These are phyloP conservation scores for Scaptomyza flava DNA, from an alignment of 2,888 invertebrate genomes.

Conservation along the genomic window DNA sequence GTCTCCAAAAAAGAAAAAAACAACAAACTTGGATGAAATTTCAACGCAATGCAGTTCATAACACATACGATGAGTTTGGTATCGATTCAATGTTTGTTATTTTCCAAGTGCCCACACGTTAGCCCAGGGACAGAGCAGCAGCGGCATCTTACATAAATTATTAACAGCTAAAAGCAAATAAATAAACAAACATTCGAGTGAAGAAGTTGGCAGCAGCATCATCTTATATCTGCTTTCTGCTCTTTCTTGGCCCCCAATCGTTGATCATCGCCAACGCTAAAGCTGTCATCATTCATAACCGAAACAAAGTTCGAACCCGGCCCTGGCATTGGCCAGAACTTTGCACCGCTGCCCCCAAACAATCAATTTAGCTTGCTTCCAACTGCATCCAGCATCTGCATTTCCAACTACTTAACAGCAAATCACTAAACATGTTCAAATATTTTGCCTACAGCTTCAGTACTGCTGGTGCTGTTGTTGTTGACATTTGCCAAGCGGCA, in stretches of 20 bases:
- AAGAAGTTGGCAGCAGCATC: constrained; percentile 13
- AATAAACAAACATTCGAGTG: constrained; percentile 73
- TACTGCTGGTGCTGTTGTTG: constrained; percentile 48
- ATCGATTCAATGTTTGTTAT: constrained; percentile 70
- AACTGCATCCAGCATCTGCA: constrained; percentile 44
- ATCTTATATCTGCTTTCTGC: constrained; percentile 13
- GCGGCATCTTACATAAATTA: constrained; percentile 77
- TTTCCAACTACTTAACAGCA: constrained; percentile 80
- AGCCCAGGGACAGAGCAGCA: constrained; percentile 21
- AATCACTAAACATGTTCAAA: constrained; percentile 80
- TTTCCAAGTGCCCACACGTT: constrained; percentile 78
- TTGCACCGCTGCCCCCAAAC: constrained; percentile 36
- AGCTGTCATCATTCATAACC: constrained; percentile 69
- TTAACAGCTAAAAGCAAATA: constrained; percentile 79
- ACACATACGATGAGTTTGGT: background rate
- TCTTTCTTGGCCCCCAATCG: constrained; percentile 48
- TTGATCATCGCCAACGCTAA: constrained; percentile 76
- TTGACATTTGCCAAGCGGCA: constrained; percentile 70
- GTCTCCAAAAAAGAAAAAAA: background rate
- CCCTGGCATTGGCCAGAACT: constrained; percentile 58
- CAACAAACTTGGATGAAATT: constrained; percentile 27
- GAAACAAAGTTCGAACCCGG: constrained; percentile 34
- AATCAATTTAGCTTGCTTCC: constrained; percentile 55
- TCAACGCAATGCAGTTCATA: constrained; percentile 12
- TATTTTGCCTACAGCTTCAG: constrained; percentile 71